Evolutionary conservation across 2,113 vertebrate genomes (phyloP), one percentile per base, ranked within the genome.

Genomic region (Galemys pyrenaicus): DNA sequence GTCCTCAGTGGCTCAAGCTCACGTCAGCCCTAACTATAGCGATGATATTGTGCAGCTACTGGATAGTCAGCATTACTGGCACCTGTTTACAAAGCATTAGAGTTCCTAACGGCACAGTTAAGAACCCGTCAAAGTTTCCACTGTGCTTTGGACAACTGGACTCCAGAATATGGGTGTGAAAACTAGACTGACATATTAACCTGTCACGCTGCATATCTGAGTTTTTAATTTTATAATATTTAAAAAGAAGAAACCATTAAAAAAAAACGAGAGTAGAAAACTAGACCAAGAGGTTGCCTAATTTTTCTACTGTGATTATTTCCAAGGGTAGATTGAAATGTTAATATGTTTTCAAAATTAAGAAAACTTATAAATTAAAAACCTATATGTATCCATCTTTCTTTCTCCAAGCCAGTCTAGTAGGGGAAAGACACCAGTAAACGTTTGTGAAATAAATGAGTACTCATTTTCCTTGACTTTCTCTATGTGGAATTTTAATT

Each of bases 71-170:
- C 26, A 39, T 78, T 9, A 0, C 5, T 1, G 37, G 44, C 71
- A 46, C 82, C 74, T 89, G 87, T 91, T 41, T 51, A 46, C 60
- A 79, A 80, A 46, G 35, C 13, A 8, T 67, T 54, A 65, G 80
- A 3, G 9, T 44, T 26, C 41, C 65, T 49, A 44, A 35, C 74
- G 58, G 70, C 44, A 17, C 39, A 41, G 32, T 7, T 70, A 71
- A 89, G 87, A 79, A 30, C 54, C 54, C 60, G 74, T 77, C 87
- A 60, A 24, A 78, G 51, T 94, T 93, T 94, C 82, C 75, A 28
- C 73, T 67, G 58, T 91, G 78, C 86, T 91, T 75, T 24, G 51
- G 62, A 85, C 32, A 78, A 19, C 64, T 84, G 41, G 79, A 39
- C 46, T 75, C 46, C 28, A 64, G 86, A 84, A 19, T 17, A 5